phyloP scores from a whole-genome alignment of 2,888 invertebrate species.

The Notodonta ziczac region DNA sequence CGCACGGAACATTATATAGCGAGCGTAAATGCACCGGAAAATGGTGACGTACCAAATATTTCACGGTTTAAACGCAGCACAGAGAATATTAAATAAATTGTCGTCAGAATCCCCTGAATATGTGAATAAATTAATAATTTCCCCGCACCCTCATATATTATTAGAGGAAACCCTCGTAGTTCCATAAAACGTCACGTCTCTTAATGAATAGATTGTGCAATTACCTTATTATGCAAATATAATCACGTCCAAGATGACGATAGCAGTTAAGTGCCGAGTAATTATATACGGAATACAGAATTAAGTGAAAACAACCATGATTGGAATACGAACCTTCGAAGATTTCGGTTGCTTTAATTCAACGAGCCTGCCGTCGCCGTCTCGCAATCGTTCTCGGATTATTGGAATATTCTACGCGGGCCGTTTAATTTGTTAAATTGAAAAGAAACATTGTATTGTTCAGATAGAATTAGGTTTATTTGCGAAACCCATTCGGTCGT shows the following conservation, averaged over 20 bases:
- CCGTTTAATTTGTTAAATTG: constrained; percentile 80
- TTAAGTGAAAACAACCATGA: constrained; percentile 28
- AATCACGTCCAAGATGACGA: constrained; percentile 26
- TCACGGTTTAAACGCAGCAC: constrained; percentile 26
- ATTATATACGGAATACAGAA: constrained; percentile 30
- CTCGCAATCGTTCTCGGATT: constrained; percentile 36
- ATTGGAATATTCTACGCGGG: constrained; percentile 47
- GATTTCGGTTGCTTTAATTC: constrained; percentile 13
- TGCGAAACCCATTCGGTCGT: constrained; percentile 76
- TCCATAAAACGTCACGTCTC: constrained; percentile 19
- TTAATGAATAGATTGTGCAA: constrained; percentile 16
- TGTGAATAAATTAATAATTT: constrained; percentile 24
- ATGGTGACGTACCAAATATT: constrained; percentile 32
- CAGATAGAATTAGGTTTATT: constrained; percentile 78
- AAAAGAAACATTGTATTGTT: constrained; percentile 80
- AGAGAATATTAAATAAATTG: constrained; percentile 29
- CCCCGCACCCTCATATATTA: constrained; percentile 14
- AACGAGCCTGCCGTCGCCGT: constrained; percentile 24
- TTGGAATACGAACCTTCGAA: constrained; percentile 20
- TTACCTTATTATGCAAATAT: constrained; percentile 27
- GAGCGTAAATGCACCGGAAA: constrained; percentile 32
- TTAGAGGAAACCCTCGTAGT: constrained; percentile 16
- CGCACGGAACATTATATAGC: constrained; percentile 22
- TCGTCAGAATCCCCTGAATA: constrained; percentile 20
- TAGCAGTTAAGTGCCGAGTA: constrained; percentile 24